Conservation (phyloP, 2,888 invertebrate genomes). For the Agriopis marginaria region DNA sequence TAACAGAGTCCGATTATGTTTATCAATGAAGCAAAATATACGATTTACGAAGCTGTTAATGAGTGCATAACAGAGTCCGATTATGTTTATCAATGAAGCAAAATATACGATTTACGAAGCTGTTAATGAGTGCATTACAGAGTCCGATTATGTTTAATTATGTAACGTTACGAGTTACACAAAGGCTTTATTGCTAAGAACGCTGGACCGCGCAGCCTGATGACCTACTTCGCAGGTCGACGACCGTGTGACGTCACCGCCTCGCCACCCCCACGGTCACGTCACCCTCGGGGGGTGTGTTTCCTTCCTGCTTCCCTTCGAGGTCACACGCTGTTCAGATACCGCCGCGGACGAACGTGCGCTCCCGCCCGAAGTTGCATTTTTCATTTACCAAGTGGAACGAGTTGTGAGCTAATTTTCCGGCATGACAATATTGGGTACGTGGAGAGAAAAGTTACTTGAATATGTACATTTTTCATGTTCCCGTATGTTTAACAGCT, state of each 20-base stretch:
- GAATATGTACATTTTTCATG: constrained; percentile 7
- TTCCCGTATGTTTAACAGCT: neutral
- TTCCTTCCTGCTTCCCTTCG: constrained; percentile 64
- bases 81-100: constrained; percentile 20
- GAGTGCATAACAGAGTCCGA: neutral
- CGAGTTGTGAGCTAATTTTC: constrained; percentile 48
- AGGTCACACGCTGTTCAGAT: constrained; percentile 76
- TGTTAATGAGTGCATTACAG: constrained; percentile 43
- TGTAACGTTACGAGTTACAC: constrained; percentile 55
- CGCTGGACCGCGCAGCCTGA: constrained; percentile 73
- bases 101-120: constrained; percentile 30
- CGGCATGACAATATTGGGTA: constrained; percentile 78
- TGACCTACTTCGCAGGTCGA: constrained; percentile 81
- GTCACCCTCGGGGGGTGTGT: constrained; percentile 76
- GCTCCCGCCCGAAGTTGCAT: constrained; percentile 46
- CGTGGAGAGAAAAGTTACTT: constrained; percentile 39
- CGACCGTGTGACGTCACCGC: constrained; percentile 83
- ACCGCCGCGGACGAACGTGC: constrained; percentile 67
- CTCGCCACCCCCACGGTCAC: constrained; percentile 57
- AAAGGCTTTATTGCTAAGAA: constrained; percentile 57
- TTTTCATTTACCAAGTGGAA: constrained; percentile 38
- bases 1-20: no score
- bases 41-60: neutral
- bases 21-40: no score
- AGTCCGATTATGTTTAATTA: constrained; percentile 50